Percentiles rank a stretch among this genome's conserved stretches.
Evolutionary conservation across 2,797 vertebrate species (phyloP).

Genomic region (Pteropus rufus): DNA sequence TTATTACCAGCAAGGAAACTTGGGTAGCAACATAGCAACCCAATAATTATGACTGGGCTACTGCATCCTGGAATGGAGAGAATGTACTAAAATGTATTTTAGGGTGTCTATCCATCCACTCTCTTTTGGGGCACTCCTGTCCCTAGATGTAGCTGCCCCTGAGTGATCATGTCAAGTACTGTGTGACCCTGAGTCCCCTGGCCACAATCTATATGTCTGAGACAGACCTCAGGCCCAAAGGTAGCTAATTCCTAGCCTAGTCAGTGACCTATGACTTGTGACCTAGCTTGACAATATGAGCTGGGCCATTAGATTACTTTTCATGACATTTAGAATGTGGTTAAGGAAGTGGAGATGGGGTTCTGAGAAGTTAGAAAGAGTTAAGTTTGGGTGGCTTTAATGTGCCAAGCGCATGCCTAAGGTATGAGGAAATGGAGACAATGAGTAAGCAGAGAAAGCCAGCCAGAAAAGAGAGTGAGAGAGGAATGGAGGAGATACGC

Average conservation of each 20-base stretch:
- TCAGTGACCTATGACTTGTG: background rate
- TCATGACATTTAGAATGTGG: background rate
- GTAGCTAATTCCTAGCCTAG: background rate
- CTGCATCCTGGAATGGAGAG: background rate
- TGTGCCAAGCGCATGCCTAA: background rate
- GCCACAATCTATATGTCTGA: background rate
- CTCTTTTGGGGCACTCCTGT: background rate
- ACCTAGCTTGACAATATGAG: background rate
- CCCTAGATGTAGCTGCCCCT: background rate
- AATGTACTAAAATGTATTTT: background rate
- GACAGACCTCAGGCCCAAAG: background rate
- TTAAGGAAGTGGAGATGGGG: background rate
- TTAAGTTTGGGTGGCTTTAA: background rate
- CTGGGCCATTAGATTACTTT: background rate
- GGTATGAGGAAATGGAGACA: background rate
- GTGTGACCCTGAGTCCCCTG: background rate
- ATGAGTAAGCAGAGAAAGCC: background rate
- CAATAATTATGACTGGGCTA: fast-evolving
- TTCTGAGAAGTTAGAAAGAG: background rate
- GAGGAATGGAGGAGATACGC: background rate
- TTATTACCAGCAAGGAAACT: background rate
- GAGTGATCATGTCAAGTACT: background rate
- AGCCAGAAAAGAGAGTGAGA: background rate
- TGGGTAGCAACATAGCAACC: background rate
- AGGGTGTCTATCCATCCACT: background rate